These are phyloP conservation scores for Torymus auratus DNA, from an alignment of 2,888 invertebrate genomes.

Conservation along the genomic window DNA sequence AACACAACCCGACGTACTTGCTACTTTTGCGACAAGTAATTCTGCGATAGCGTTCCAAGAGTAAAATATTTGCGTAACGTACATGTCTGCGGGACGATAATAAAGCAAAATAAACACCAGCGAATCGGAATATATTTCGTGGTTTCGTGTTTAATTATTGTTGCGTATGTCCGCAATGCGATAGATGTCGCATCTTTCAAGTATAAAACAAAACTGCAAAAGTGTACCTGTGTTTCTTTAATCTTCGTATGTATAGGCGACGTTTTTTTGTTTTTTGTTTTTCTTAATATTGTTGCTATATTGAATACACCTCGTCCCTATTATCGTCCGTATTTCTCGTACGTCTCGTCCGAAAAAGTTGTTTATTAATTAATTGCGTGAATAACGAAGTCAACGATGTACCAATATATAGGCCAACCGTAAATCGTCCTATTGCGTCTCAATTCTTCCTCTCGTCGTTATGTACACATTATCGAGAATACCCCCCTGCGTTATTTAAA, in stretches of 20 bases:
- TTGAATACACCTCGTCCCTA: conserved; percentile 29
- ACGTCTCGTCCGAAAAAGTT: conserved; percentile 32
- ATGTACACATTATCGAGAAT: conserved; percentile 23
- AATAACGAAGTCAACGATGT: conserved; percentile 45
- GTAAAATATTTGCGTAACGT: conserved; percentile 44
- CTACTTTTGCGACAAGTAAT: conserved; percentile 48
- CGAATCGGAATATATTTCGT: conserved; percentile 28
- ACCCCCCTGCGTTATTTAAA: conserved; percentile 23
- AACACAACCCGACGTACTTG: conserved; percentile 12
- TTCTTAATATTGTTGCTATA: conserved; percentile 24
- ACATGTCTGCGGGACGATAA: conserved; percentile 30
- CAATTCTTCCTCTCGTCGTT: conserved; percentile 45
- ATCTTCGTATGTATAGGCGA: conserved; percentile 41
- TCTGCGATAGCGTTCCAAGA: conserved; percentile 20
- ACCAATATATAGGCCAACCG: conserved; percentile 40
- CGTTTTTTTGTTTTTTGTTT: conserved; percentile 24
- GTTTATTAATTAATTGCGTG: conserved; percentile 44
- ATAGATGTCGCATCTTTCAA: conserved; percentile 10
- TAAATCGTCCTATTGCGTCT: conserved; percentile 50
- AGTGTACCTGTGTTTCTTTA: conserved; percentile 52
- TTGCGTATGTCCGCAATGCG: conserved; percentile 19
- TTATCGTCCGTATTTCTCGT: conserved; percentile 39
- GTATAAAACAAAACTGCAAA: conserved; percentile 29
- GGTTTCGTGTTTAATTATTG: conserved; percentile 36
- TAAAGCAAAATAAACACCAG: conserved; percentile 40